Conservation (phyloP, 2,888 invertebrate genomes). For the Lutraria lutraria region DNA sequence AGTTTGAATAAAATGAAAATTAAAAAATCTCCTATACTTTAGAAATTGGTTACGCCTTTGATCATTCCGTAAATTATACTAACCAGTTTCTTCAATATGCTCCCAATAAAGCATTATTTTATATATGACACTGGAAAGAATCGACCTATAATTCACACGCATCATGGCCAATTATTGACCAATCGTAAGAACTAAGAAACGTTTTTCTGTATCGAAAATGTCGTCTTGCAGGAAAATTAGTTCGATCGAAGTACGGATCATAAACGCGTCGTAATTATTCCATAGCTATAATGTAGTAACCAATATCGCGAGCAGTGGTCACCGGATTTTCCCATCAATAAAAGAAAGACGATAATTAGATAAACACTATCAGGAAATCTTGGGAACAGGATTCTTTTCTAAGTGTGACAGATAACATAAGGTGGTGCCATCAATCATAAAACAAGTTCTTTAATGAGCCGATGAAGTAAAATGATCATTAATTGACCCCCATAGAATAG, state of each 20-base stretch:
- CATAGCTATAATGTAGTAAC: neutral
- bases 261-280: neutral
- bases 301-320: neutral
- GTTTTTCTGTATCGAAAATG: neutral
- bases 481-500: neutral
- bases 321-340: neutral
- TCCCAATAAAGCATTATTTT: neutral
- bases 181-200: neutral
- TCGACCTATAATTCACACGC: neutral
- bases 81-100: neutral
- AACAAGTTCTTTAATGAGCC: conserved; percentile 4
- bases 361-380: neutral
- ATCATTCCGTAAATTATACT: neutral
- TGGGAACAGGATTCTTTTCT: neutral
- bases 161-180: neutral
- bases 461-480: conserved; percentile 10
- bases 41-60: neutral
- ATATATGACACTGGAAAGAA: neutral
- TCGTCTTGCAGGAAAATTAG: neutral
- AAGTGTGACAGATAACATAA: conserved; percentile 18
- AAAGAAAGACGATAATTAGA: neutral
- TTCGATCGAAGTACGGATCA: neutral
- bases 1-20: no score
- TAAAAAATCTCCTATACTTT: no score
- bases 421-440: neutral